A percentile compares a stretch with the other conserved stretches of the same genome.
These are phyloP conservation scores for Graptemys geographica DNA, from an alignment of 2,797 vertebrate genomes.

Conservation along the genomic window DNA sequence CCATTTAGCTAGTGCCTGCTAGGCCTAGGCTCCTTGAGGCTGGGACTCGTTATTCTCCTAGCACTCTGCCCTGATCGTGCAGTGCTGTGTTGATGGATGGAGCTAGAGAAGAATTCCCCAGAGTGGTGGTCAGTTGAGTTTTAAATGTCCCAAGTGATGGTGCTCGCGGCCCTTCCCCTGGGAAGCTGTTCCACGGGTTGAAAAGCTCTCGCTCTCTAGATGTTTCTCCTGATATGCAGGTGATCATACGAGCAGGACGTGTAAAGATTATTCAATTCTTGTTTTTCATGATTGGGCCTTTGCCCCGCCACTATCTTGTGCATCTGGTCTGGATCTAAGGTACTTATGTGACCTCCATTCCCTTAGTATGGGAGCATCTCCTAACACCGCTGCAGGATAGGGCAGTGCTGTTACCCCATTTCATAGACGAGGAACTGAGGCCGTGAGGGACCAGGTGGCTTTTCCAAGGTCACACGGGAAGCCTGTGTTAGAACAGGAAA, in stretches of 20 bases:
- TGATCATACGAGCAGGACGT: background rate
- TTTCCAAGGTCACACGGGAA: background rate
- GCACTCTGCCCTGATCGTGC: background rate
- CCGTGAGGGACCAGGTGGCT: background rate
- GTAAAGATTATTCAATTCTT: background rate
- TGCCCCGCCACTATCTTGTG: background rate
- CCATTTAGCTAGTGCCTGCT: background rate
- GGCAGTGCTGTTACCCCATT: background rate
- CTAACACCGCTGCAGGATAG: background rate
- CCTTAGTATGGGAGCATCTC: background rate
- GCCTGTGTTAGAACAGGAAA: no score
- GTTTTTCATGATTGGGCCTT: background rate
- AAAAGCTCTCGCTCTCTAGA: background rate
- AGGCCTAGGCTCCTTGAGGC: background rate
- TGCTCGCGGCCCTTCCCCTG: background rate
- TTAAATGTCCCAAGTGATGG: background rate
- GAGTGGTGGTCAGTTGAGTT: background rate
- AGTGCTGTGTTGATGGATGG: background rate
- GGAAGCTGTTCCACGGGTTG: background rate
- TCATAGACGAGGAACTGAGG: background rate
- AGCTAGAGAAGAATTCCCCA: background rate
- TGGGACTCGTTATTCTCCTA: background rate
- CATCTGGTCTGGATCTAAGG: background rate
- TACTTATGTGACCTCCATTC: background rate
- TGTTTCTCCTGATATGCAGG: background rate